Conservation (phyloP, 2,797 vertebrate genomes). For the Carapus acus region DNA sequence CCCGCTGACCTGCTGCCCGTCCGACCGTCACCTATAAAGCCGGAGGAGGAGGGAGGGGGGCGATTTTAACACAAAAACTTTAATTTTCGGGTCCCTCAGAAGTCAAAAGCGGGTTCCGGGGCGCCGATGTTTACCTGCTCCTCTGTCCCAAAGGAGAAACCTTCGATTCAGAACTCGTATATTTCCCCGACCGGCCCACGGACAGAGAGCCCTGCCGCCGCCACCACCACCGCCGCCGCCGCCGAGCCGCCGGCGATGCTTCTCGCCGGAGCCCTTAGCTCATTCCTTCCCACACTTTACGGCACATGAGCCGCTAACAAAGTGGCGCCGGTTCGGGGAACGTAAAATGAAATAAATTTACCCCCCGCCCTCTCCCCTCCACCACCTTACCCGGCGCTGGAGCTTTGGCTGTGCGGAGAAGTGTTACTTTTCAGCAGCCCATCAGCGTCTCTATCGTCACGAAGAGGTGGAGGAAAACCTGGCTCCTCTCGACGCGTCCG, state of each 20-base stretch:
- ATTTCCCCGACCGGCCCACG: constrained; percentile 57
- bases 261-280: constrained; percentile 61
- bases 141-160: constrained; percentile 42
- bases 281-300: constrained; percentile 50
- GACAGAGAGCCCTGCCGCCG: constrained; percentile 42
- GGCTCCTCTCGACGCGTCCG: constrained; percentile 71
- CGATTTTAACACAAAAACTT: constrained; percentile 50
- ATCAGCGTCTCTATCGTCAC: constrained; percentile 74
- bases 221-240: constrained; percentile 28
- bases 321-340: constrained; percentile 26
- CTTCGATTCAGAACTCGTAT: constrained; percentile 56
- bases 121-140: constrained; percentile 54
- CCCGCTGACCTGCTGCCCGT: constrained; percentile 48
- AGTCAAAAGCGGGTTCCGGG: not conserved
- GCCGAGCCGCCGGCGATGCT: constrained; percentile 52
- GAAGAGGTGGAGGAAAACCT: constrained; percentile 75
- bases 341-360: constrained; percentile 49
- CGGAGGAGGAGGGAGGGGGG: too few species aligned
- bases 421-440: constrained; percentile 77
- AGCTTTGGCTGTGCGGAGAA: constrained; percentile 74
- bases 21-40: constrained; percentile 24
- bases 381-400: constrained; percentile 57
- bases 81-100: constrained; percentile 22
- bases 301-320: constrained; percentile 31
- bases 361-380: constrained; percentile 26